Percentiles rank a stretch among this genome's conserved stretches.
Conservation (phyloP, 2,797 vertebrate species). For the Spondyliosoma cantharus region DNA sequence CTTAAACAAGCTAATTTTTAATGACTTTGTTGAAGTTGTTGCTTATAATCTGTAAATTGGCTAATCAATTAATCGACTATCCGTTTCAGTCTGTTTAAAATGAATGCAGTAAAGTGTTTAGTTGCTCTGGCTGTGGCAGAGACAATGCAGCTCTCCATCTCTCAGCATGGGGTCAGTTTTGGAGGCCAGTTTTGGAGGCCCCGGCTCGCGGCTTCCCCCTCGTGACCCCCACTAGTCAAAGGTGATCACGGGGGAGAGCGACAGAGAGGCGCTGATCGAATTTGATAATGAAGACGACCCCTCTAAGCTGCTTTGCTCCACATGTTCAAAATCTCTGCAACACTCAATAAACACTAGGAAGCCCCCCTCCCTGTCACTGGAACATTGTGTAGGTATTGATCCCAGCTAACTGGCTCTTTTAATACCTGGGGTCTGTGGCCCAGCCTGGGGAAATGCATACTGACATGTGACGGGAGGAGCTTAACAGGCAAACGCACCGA, state of each 20-base stretch:
- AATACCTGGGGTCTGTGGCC: slow-evolving; percentile 82
- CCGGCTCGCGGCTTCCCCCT: slow-evolving; percentile 42
- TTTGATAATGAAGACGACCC: slow-evolving; percentile 87
- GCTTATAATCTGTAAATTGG: rapidly evolving
- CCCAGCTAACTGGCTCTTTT: slow-evolving; percentile 79
- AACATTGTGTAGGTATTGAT: slow-evolving; percentile 89
- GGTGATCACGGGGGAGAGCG: slow-evolving; percentile 79
- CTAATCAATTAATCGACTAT: not conserved
- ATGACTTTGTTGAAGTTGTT: not conserved
- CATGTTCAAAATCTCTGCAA: slow-evolving; percentile 82
- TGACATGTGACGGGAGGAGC: slow-evolving; percentile 84
- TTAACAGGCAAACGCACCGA: slow-evolving; percentile 78
- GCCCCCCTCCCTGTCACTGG: slow-evolving; percentile 77
- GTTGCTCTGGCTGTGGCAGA: slow-evolving; percentile 37
- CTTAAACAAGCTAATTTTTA: not conserved
- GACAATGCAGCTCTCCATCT: slow-evolving; percentile 66
- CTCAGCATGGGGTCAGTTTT: slow-evolving; percentile 75
- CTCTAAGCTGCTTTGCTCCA: slow-evolving; percentile 85
- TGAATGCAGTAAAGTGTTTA: slow-evolving; percentile 33
- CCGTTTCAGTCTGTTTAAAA: not conserved
- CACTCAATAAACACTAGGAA: slow-evolving; percentile 79
- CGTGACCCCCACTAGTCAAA: slow-evolving; percentile 78
- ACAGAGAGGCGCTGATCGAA: slow-evolving; percentile 83
- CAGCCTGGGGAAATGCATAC: slow-evolving; percentile 78
- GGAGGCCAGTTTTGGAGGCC: slow-evolving; percentile 43